Base-by-base conservation (phyloP, 2,888 invertebrate species). In the Cephus sareptanus region DNA sequence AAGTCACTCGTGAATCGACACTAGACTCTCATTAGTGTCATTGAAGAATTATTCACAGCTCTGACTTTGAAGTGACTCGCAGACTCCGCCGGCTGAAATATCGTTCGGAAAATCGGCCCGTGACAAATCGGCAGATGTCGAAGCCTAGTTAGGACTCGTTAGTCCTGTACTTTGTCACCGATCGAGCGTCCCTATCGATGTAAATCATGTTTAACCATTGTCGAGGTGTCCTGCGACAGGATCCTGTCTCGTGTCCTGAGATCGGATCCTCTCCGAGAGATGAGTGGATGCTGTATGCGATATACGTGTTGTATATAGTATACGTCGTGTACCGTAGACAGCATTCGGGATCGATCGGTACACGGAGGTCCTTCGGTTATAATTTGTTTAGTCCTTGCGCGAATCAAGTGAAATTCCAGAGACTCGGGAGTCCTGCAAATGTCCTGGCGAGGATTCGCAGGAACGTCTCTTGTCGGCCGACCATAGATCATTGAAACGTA, bases 31-130 rank as follows among this genome's bases (percentile, higher is more conserved):
- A 89, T 90, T 90, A 90, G 89, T 85, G 85, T 83, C 83, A 90
- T 90, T 90, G 89, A 90, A 82, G 89, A 88, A 90, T 90, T 90
- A 90, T 90, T 87, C 89, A 90, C 90, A 90, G 86, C 81, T 69
- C 77, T 81, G 86, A 86, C 81, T 85, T 83, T 85, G 81, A 84
- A 86, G 86, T 82, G 85, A 82, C 81, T 71, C 71, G 71, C 71
- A 71, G 56, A 56, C 56, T 82, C 81, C 82, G 73, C 71, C 33
- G 75, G 79, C 80, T 80, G 83, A 83, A 83, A 84, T 82, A 84
- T 85, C 83, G 85, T 75, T 74, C 82, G 86, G 86, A 85, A 86
- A 84, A 68, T 75, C 79, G 83, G 77, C 75, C 88, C 88, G 87
- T 85, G 85, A 88, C 90, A 83, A 90, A 90, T 89, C 86, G 87